Evolutionary conservation across 2,888 invertebrate genomes (phyloP).

Genomic region (Lasioglossum morio): DNA sequence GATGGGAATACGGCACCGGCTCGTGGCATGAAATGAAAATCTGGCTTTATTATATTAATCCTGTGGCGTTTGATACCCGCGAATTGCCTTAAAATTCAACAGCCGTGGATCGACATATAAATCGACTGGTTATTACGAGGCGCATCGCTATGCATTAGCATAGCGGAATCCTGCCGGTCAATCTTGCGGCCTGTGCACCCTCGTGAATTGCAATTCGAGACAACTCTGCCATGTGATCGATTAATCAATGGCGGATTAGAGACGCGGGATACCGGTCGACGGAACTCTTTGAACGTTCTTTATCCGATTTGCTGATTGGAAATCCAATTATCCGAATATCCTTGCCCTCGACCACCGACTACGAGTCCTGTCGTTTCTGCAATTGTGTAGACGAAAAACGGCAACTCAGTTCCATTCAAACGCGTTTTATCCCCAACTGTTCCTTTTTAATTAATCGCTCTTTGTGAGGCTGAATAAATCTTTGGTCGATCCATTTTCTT

Average conservation of each 20-base stretch:
- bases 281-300: not conserved
- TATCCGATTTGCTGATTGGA: not conserved
- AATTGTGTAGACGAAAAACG: not conserved
- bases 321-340: not conserved
- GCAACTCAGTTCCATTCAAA: not conserved
- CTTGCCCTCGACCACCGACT: not conserved
- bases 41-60: not conserved
- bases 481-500: too few relatives aligned
- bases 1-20: too few relatives aligned
- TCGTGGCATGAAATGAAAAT: not conserved
- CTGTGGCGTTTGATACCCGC: not conserved
- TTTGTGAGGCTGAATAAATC: not conserved
- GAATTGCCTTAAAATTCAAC: not conserved
- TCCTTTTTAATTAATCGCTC: not conserved
- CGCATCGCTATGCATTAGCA: constrained; percentile 3
- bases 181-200: not conserved
- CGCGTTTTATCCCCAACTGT: not conserved
- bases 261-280: not conserved
- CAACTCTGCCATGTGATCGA: not conserved
- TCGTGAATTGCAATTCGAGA: not conserved
- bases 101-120: not conserved
- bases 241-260: not conserved
- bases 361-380: not conserved
- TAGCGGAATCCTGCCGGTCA: not conserved
- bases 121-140: not conserved